Percentiles rank a stretch among this genome's conserved stretches.
Conservation (phyloP, 1,140 invertebrate genomes). For the Zaprionus ghesquierei region DNA sequence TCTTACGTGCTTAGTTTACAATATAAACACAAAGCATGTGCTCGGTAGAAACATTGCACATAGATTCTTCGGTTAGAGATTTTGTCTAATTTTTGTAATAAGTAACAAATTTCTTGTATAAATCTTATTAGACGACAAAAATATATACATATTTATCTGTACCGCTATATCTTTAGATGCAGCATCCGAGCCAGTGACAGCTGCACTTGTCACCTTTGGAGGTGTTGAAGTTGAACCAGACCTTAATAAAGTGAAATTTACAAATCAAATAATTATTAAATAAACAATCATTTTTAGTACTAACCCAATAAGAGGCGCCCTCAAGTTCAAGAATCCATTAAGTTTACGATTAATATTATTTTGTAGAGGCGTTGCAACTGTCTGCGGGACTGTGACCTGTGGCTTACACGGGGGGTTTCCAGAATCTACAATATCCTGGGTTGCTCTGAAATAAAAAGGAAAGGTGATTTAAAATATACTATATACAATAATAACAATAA, state of each 20-base stretch:
- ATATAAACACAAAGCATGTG: no score
- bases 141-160: slow-evolving; percentile 10
- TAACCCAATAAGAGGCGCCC: slow-evolving; percentile 90
- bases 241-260: not conserved
- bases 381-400: slow-evolving; percentile 52
- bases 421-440: slow-evolving; percentile 64
- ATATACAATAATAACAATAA: not conserved
- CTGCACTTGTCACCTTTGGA: slow-evolving; percentile 86
- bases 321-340: slow-evolving; percentile 90
- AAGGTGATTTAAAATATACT: no score
- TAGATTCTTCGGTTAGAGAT: no score
- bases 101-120: no score
- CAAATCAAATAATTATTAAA: not conserved
- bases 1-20: no score
- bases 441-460: slow-evolving; percentile 41
- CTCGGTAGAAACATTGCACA: no score
- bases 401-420: slow-evolving; percentile 62
- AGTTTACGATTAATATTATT: slow-evolving; percentile 83
- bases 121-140: no score
- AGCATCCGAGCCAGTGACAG: slow-evolving; percentile 36
- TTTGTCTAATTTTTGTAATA: no score
- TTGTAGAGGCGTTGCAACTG: slow-evolving; percentile 63
- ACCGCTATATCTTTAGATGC: slow-evolving; percentile 68
- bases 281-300: no score
- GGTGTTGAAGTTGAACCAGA: slow-evolving; percentile 84